Evolutionary conservation across 2,888 invertebrate species (phyloP).

Genomic region (Bhutanitis thaidina): DNA sequence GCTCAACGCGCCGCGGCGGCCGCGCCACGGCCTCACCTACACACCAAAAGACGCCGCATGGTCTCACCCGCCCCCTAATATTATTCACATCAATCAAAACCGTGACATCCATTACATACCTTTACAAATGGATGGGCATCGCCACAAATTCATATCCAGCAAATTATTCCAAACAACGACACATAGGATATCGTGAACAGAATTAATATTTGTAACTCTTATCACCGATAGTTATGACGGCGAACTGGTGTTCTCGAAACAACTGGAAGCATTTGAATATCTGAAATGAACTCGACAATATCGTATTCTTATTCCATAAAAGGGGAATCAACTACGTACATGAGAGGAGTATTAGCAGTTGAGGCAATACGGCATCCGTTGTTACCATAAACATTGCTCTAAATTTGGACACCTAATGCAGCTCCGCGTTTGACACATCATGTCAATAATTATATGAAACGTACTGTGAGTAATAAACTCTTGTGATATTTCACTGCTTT

Average conservation of each 20-base stretch:
- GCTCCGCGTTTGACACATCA: constrained; percentile 54
- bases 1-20: constrained; percentile 27
- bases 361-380: constrained; percentile 58
- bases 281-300: background rate
- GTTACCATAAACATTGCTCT: constrained; percentile 65
- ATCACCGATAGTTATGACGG: constrained; percentile 8
- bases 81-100: constrained; percentile 36
- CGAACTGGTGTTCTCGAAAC: background rate
- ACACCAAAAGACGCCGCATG: constrained; percentile 26
- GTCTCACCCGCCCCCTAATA: constrained; percentile 29
- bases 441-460: constrained; percentile 53
- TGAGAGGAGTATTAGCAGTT: constrained; percentile 13
- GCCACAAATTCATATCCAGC: constrained; percentile 1
- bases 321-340: constrained; percentile 16
- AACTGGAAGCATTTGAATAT: constrained; percentile 1
- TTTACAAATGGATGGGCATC: constrained; percentile 11
- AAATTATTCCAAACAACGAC: background rate
- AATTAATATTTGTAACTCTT: background rate
- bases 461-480: constrained; percentile 21
- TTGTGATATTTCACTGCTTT: too few relatives aligned
- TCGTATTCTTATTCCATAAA: constrained; percentile 24
- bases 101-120: constrained; percentile 27
- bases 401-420: constrained; percentile 53
- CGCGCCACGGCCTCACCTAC: constrained; percentile 36
- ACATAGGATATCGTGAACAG: background rate